phyloP scores from a whole-genome alignment of 1,140 invertebrate species.

The Drosophila kohkoa region DNA sequence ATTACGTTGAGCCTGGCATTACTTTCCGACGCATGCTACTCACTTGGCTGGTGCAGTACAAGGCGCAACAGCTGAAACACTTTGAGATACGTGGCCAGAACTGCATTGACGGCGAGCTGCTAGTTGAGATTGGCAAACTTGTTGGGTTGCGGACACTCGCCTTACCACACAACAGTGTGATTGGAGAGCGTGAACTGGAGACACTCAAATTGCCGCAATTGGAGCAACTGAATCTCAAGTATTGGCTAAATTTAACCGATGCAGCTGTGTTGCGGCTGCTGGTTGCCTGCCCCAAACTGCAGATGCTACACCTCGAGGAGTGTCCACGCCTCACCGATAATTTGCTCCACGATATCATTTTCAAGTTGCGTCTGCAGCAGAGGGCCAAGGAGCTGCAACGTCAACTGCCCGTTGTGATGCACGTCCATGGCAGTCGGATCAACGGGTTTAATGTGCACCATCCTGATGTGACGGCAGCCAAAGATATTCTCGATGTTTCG shows the following conservation, averaged over 20 bases:
- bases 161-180: constrained; percentile 13
- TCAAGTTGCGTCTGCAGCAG: constrained; percentile 19
- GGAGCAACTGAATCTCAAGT: constrained; percentile 23
- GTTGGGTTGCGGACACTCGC: constrained; percentile 6
- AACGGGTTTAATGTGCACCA: constrained; percentile 13
- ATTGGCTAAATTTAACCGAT: constrained; percentile 21
- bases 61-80: constrained; percentile 26
- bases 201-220: constrained; percentile 7
- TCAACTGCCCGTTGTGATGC: constrained; percentile 22
- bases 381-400: constrained; percentile 11
- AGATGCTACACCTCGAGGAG: constrained; percentile 19
- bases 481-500: constrained; percentile 21
- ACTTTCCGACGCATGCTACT: constrained; percentile 10
- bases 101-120: neutral
- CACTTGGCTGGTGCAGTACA: constrained; percentile 37
- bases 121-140: constrained; percentile 1
- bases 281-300: constrained; percentile 32
- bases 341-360: constrained; percentile 30
- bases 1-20: constrained; percentile 13
- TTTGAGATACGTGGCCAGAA: constrained; percentile 22
- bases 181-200: constrained; percentile 21
- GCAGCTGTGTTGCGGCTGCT: constrained; percentile 17
- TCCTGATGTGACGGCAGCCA: constrained; percentile 3
- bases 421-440: constrained; percentile 25
- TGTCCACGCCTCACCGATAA: constrained; percentile 23